Conservation (phyloP, 30 jellyfish, hydroid and myxozoan species). For the Chrysaora quinquecirrha region DNA sequence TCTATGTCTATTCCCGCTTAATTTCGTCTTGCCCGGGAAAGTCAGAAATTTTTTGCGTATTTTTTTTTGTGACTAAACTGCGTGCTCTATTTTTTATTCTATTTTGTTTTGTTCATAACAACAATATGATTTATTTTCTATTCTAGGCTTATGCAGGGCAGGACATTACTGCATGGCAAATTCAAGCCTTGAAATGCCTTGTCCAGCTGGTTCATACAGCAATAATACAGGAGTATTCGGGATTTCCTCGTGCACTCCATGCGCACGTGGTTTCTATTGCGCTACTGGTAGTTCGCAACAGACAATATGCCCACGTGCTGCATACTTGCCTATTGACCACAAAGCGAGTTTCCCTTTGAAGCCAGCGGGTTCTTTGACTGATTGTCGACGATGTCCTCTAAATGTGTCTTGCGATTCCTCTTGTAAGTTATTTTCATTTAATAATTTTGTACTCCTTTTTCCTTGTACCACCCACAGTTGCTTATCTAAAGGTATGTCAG, state of each 20-base stretch:
- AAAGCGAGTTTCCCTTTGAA: neutral
- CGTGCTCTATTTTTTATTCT: neutral
- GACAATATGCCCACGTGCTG: neutral
- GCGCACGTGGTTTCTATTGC: slow-evolving; percentile 35
- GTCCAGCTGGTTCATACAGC: slow-evolving; percentile 55
- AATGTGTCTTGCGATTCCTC: neutral
- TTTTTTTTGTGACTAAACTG: no score
- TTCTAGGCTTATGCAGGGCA: slow-evolving; percentile 33
- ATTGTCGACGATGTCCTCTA: neutral
- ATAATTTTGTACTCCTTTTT: no score
- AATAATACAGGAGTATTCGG: slow-evolving; percentile 31
- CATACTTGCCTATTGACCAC: neutral
- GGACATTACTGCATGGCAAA: slow-evolving; percentile 42
- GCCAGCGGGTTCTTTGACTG: neutral
- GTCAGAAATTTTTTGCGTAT: no score
- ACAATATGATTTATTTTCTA: neutral
- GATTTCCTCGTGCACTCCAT: slow-evolving; percentile 1
- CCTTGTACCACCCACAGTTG: no score
- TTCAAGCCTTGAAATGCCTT: slow-evolving; percentile 32
- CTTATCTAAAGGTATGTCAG: no score
- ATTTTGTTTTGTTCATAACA: no score
- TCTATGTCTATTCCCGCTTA: neutral
- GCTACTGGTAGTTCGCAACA: slow-evolving; percentile 2
- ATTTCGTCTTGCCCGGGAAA: no score
- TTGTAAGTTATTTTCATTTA: no score